Conservation (phyloP, 2,797 vertebrate species). For the Poeciliopsis gracilis region DNA sequence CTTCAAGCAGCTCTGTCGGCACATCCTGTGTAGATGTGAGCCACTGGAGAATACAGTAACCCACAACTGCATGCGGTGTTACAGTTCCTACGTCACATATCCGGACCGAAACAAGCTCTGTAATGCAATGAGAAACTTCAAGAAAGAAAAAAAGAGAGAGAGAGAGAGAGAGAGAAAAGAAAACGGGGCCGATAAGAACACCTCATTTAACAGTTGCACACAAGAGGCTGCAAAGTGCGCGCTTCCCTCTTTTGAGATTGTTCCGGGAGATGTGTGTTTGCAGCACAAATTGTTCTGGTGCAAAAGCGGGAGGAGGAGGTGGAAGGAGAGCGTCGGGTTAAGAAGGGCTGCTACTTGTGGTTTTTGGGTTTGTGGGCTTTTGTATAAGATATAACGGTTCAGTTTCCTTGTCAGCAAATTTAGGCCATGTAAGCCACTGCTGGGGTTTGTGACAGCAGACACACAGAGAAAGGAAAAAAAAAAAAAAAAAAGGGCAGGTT, state of each 20-base stretch:
- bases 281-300: slow-evolving; percentile 61
- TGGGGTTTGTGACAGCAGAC: slow-evolving; percentile 71
- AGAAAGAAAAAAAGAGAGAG: background rate
- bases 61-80: slow-evolving; percentile 72
- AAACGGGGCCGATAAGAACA: slow-evolving; percentile 14
- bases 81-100: slow-evolving; percentile 72
- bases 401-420: slow-evolving; percentile 82
- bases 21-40: slow-evolving; percentile 76
- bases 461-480: slow-evolving; percentile 19
- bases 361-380: slow-evolving; percentile 84
- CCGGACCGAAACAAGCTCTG: slow-evolving; percentile 59
- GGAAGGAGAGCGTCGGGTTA: slow-evolving; percentile 55
- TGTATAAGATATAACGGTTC: slow-evolving; percentile 79
- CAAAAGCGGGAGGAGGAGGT: slow-evolving; percentile 25
- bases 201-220: slow-evolving; percentile 45
- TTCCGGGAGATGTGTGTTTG: slow-evolving; percentile 47
- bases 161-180: too few relatives aligned
- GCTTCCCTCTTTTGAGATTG: slow-evolving; percentile 36
- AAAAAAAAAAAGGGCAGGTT: slow-evolving; percentile 55
- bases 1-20: slow-evolving; percentile 68
- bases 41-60: slow-evolving; percentile 65
- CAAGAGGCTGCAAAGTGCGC: slow-evolving; percentile 30
- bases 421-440: slow-evolving; percentile 76
- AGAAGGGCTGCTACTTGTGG: slow-evolving; percentile 78
- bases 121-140: slow-evolving; percentile 47